Evolutionary conservation across 2,888 invertebrate species (phyloP), one percentile per base, ranked within the genome.

Genomic region (Lepidocyrtoides sp.): DNA sequence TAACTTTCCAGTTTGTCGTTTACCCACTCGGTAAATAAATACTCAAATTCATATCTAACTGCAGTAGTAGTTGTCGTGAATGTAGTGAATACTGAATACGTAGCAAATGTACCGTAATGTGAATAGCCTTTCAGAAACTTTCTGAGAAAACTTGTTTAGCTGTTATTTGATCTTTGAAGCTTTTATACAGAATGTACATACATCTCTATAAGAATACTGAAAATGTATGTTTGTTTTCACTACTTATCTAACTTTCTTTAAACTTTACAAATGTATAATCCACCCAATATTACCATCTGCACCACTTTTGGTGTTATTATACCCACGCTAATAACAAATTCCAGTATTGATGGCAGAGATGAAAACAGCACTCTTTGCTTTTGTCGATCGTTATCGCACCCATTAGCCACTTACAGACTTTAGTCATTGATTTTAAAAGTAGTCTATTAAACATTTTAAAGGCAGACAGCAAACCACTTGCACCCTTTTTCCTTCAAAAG

Each of bases 401-500:
- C 82, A 82, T 89, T 89, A 84, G 84, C 84, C 48, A 69, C 89
- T 89, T 82, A 82, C 3, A 83, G 72, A 60, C 77, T 77, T 81
- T 48, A 57, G 44, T 44, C 89, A 83, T 89, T 89, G 89, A 89
- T 89, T 89, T 89, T 83, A 83, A 83, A 89, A 89, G 89, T 89
- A 48, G 66, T 26, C 84, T 66, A 84, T 89, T 84, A 89, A 77
- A 66, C 84, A 83, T 77, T 89, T 89, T 89, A 83, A 77, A 83
- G 84, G 77, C 48, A 81, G 60, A 51, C 17, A 85, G 12, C 57
- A 57, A 2, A 23, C 44, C 41, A 44, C 29, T 10, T 14, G 23
- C 23, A 4, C 36, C 75, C 14, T 0, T 72, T 72, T 72, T 17
- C 14, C 5, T n/a, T n/a, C n/a, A n/a, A n/a, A n/a, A n/a, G n/a